Evolutionary conservation across 2,113 vertebrate genomes (phyloP).

Genomic region (Laticauda laticaudata): DNA sequence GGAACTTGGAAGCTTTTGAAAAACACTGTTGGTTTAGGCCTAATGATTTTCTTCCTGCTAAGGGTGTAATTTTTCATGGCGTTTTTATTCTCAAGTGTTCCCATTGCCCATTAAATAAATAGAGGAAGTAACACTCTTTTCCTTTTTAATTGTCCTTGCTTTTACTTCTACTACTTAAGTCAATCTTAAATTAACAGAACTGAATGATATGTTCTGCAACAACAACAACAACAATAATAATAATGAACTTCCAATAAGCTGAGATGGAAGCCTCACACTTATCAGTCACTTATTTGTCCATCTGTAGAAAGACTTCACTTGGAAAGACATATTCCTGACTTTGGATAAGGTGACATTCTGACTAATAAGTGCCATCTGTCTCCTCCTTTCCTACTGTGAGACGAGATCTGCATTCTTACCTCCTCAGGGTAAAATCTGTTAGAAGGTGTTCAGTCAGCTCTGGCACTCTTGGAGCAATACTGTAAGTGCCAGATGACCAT

Average conservation of each 20-base stretch:
- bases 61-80: not conserved
- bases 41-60: slow-evolving; percentile 1
- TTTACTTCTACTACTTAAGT: not conserved
- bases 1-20: slow-evolving; percentile 1
- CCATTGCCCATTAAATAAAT: not conserved
- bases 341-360: slow-evolving; percentile 1
- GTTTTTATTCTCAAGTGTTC: not conserved
- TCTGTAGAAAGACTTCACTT: not conserved
- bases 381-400: not conserved
- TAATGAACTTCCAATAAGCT: not conserved
- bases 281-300: not conserved
- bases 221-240: not conserved
- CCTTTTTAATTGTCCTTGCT: not conserved
- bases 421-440: not conserved
- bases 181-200: not conserved
- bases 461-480: not conserved
- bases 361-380: slow-evolving; percentile 8
- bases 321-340: not conserved
- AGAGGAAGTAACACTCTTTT: not conserved
- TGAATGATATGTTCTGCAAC: not conserved
- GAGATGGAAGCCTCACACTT: not conserved
- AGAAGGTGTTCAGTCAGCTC: not conserved
- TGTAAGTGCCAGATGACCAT: not conserved
- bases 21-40: not conserved
- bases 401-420: not conserved